phyloP scores from a whole-genome alignment of 1,140 invertebrate species.

The Atopsyche davidsoni region DNA sequence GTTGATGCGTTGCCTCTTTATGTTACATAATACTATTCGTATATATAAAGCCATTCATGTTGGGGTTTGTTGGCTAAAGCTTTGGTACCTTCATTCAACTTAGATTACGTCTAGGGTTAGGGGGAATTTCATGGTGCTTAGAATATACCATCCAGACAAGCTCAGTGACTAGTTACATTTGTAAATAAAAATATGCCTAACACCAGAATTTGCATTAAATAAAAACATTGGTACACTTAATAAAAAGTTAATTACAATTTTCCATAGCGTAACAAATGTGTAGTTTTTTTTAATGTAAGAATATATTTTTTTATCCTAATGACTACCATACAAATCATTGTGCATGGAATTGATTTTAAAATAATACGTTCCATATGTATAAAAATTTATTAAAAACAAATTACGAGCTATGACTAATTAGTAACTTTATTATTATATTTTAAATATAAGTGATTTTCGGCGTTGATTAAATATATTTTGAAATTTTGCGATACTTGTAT shows the following conservation, averaged over 20 bases:
- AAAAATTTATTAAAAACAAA: neutral
- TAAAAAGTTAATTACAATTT: too few relatives aligned
- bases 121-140: too few relatives aligned
- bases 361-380: too few relatives aligned
- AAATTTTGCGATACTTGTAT: too few relatives aligned
- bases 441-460: neutral
- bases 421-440: neutral
- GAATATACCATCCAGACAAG: constrained; percentile 25
- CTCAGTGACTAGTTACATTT: constrained; percentile 26
- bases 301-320: neutral
- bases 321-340: neutral
- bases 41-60: too few relatives aligned
- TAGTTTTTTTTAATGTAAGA: too few relatives aligned
- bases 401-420: neutral
- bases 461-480: too few relatives aligned
- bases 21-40: too few relatives aligned
- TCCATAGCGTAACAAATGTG: too few relatives aligned
- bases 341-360: neutral
- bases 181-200: constrained; percentile 13
- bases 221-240: neutral
- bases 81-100: too few relatives aligned
- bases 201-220: neutral
- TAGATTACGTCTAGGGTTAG: too few relatives aligned
- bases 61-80: too few relatives aligned
- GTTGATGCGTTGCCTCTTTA: neutral